Evolutionary conservation across 2,888 invertebrate genomes (phyloP).

Genomic region (Mimumesa dahlbomi): DNA sequence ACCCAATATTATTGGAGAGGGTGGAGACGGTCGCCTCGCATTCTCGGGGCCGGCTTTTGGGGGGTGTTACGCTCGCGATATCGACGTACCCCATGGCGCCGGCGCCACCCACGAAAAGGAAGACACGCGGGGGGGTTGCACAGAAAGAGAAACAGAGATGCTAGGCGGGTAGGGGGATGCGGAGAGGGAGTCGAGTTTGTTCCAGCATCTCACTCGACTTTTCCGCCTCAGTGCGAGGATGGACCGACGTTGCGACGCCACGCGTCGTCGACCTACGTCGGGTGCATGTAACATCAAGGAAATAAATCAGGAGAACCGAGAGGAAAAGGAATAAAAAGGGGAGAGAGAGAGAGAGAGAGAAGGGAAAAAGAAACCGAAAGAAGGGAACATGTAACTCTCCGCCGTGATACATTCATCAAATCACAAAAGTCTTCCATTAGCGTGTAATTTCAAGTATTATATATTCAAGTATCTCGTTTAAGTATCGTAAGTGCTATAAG

Average conservation of each 20-base stretch:
- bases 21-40: slow-evolving; percentile 40
- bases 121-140: slow-evolving; percentile 24
- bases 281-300: slow-evolving; percentile 27
- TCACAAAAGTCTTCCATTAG: slow-evolving; percentile 78
- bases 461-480: slow-evolving; percentile 25
- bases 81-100: slow-evolving; percentile 76
- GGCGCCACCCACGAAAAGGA: slow-evolving; percentile 69
- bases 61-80: slow-evolving; percentile 65
- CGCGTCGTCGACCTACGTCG: slow-evolving; percentile 66
- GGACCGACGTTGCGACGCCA: slow-evolving; percentile 74
- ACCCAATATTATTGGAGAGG: slow-evolving; percentile 50
- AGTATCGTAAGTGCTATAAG: slow-evolving; percentile 33
- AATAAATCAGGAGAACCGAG: slow-evolving; percentile 24
- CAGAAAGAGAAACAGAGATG: slow-evolving; percentile 42
- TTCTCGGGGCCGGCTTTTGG: slow-evolving; percentile 35
- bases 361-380: no score
- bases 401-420: slow-evolving; percentile 56
- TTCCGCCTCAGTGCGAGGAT: slow-evolving; percentile 74
- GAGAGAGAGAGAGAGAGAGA: no score
- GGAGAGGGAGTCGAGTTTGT: slow-evolving; percentile 41
- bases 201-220: slow-evolving; percentile 61
- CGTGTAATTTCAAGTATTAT: slow-evolving; percentile 34
- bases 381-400: slow-evolving; percentile 60
- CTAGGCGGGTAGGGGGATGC: slow-evolving; percentile 31
- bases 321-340: background rate